Conservation (phyloP, 1,140 invertebrate species). For the Bacillus rossius region DNA sequence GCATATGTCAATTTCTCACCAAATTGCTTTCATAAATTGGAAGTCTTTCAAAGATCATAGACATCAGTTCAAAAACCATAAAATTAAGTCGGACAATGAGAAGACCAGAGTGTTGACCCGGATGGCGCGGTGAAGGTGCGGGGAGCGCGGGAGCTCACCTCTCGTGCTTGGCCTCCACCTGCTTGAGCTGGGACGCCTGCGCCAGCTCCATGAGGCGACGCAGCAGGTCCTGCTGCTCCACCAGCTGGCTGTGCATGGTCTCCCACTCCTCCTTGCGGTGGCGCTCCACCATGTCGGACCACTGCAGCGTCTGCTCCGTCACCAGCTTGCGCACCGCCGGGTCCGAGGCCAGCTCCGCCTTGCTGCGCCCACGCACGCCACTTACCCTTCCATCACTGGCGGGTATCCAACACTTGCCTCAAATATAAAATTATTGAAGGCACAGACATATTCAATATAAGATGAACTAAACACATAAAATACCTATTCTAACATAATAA, state of each 20-base stretch:
- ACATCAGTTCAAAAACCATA: too few species aligned
- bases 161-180: slow-evolving; percentile 84
- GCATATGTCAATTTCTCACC: too few species aligned
- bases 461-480: too few species aligned
- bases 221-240: slow-evolving; percentile 79
- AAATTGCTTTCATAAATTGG: too few species aligned
- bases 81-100: too few species aligned
- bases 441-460: too few species aligned
- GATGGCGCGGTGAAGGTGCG: too few species aligned
- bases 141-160: slow-evolving; percentile 48
- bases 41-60: too few species aligned
- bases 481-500: too few species aligned
- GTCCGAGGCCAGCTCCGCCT: slow-evolving; percentile 73
- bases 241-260: slow-evolving; percentile 71
- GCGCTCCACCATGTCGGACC: slow-evolving; percentile 83
- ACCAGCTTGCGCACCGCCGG: slow-evolving; percentile 74
- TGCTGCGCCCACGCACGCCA: slow-evolving; percentile 49
- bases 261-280: slow-evolving; percentile 93
- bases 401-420: neutral
- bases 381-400: too few species aligned
- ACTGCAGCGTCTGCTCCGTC: slow-evolving; percentile 86
- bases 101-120: too few species aligned
- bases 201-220: slow-evolving; percentile 80
- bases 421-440: too few species aligned
- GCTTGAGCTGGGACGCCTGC: slow-evolving; percentile 85